Base-by-base conservation (phyloP, 2,797 vertebrate genomes). In the Danionella dracula region DNA sequence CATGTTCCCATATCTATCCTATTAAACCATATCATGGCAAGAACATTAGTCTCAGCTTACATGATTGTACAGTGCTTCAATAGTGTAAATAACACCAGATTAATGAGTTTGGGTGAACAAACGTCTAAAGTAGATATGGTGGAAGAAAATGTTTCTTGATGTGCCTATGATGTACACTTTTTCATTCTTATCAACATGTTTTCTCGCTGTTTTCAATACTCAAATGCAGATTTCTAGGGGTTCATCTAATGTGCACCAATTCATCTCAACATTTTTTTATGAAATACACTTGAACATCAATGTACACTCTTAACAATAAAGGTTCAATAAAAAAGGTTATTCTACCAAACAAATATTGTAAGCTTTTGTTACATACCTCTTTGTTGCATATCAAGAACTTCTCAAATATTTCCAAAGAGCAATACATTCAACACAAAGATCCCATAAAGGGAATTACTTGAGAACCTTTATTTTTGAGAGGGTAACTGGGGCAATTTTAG, bases 131-230 rank as follows among this genome's bases (percentile, higher is more conserved):
- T 88, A 87, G 84, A 75, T 73, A 90, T 76, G 87, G 83, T 88
- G 86, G 88, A 90, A 90, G 88, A 90, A 91, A 90, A 91, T 91
- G 90, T 91, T 91, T 91, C 90, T 90, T 90, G 82, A 84, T 80
- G 86, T 84, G 86, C 78, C 87, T 72, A 60, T 71, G 68, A 20
- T 66, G 63, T 20, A 66, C 61, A 54, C 37, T 34, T 37, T 13
- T 42, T 12, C 0, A 12, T 34, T 63, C 42, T 51, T 34, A 29
- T 21, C 8, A n/a, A 35, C 44, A 38, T 40, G 45, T 63, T 63
- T 42, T 32, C 9, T 42, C 46, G 45, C 19, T 44, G 50, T 61
- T 60, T 50, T 11, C 23, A 65, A 42, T 60, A 37, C 42, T 61
- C 42, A 56, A 41, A 20, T 41, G 34, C 44, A 20, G 40, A 34